These are phyloP conservation scores for Lutjanus argentimaculatus DNA, from an alignment of 2,797 vertebrate genomes.

Conservation along the genomic window DNA sequence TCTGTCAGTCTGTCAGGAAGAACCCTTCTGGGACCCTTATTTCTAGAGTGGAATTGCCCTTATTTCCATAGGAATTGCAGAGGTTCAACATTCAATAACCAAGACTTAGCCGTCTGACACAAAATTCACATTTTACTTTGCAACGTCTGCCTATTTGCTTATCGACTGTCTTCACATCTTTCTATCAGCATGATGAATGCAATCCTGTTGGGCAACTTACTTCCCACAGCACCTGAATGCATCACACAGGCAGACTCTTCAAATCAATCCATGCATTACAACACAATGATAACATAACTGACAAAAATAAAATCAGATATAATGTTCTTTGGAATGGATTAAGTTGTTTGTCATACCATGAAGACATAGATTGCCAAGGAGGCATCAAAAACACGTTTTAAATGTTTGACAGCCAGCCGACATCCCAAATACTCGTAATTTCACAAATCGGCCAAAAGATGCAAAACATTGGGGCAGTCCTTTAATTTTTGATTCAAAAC, in stretches of 20 bases:
- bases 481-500: constrained; percentile 53
- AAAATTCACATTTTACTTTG: constrained; percentile 50
- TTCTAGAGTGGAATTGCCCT: too few species aligned
- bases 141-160: constrained; percentile 47
- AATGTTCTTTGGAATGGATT: constrained; percentile 61
- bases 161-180: constrained; percentile 58
- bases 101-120: constrained; percentile 24
- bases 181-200: constrained; percentile 50
- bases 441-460: constrained; percentile 37
- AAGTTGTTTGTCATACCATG: constrained; percentile 53
- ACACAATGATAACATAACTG: constrained; percentile 46
- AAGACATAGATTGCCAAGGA: constrained; percentile 39
- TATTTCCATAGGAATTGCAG: constrained; percentile 12
- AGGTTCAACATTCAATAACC: constrained; percentile 51
- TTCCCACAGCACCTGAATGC: constrained; percentile 42
- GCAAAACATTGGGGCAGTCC: constrained; percentile 13
- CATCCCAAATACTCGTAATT: constrained; percentile 32
- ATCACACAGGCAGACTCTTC: constrained; percentile 51
- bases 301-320: constrained; percentile 56
- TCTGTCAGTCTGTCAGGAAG: too few species aligned
- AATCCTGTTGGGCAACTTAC: constrained; percentile 46
- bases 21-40: too few species aligned
- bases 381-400: constrained; percentile 41
- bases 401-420: constrained; percentile 36
- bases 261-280: constrained; percentile 40